phyloP scores from a whole-genome alignment of 2,797 vertebrate species.

The Enteromius treurensis region DNA sequence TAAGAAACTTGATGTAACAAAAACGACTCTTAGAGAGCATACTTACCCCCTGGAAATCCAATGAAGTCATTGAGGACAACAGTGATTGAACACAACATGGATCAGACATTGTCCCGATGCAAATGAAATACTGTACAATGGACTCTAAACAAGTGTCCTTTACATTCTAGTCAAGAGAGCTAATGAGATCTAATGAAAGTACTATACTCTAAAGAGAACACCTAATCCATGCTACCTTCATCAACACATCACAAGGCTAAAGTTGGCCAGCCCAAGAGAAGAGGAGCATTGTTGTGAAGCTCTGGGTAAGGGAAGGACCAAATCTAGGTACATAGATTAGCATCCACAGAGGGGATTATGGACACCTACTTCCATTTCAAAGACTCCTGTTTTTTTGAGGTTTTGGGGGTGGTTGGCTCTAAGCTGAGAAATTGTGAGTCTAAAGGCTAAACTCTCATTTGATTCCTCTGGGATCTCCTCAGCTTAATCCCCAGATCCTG shows the following conservation, averaged over 20 bases:
- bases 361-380: constrained; percentile 69
- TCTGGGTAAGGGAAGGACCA: constrained; percentile 48
- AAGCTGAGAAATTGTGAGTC: constrained; percentile 58
- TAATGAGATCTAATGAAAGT: constrained; percentile 34
- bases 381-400: constrained; percentile 65
- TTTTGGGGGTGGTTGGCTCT: constrained; percentile 66
- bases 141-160: constrained; percentile 5
- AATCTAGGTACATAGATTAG: constrained; percentile 72
- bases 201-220: constrained; percentile 15
- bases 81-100: neutral
- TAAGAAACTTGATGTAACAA: neutral
- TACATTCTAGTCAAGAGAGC: constrained; percentile 21
- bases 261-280: constrained; percentile 52
- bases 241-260: constrained; percentile 52
- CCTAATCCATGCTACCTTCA: constrained; percentile 26
- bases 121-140: constrained; percentile 41
- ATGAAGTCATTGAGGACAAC: constrained; percentile 4
- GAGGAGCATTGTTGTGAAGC: constrained; percentile 35
- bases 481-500: constrained; percentile 75
- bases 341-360: constrained; percentile 69
- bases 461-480: constrained; percentile 71
- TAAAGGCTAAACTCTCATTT: constrained; percentile 71
- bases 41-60: constrained; percentile 66
- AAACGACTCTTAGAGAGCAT: constrained; percentile 1
- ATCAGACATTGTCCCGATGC: constrained; percentile 30